These are phyloP conservation scores for Actinernus sp. DNA, from an alignment of 92 coral and sea anemone species.

Conservation along the genomic window DNA sequence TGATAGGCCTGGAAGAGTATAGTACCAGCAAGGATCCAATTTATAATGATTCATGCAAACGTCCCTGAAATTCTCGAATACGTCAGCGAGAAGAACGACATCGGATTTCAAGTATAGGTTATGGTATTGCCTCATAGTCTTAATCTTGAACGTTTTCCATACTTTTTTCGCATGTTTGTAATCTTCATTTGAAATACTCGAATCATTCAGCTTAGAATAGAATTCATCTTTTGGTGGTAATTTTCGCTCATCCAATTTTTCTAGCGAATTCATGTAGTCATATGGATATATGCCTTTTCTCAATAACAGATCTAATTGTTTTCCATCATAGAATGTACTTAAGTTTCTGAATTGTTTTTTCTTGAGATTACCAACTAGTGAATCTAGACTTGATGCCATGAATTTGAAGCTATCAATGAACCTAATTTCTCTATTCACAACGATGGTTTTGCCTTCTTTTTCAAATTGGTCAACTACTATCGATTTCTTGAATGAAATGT, in stretches of 20 bases:
- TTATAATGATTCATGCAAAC: constrained; percentile 20
- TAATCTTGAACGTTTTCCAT: constrained; percentile 45
- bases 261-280: constrained; percentile 16
- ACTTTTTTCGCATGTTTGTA: constrained; percentile 36
- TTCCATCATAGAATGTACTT: constrained; percentile 2
- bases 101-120: constrained; percentile 18
- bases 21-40: constrained; percentile 49
- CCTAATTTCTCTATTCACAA: too few species aligned
- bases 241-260: not conserved
- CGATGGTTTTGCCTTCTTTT: too few species aligned
- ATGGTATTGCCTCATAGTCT: constrained; percentile 38
- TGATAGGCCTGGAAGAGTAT: constrained; percentile 39
- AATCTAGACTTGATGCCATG: too few species aligned
- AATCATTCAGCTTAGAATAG: constrained; percentile 16
- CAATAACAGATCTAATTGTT: constrained; percentile 6
- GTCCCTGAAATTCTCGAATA: too few species aligned
- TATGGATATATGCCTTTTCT: constrained; percentile 53
- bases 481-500: constrained; percentile 47
- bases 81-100: too few species aligned
- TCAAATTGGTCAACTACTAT: too few species aligned
- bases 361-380: too few species aligned
- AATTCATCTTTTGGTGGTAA: constrained; percentile 36
- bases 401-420: constrained; percentile 46
- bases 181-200: constrained; percentile 19
- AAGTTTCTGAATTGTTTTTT: constrained; percentile 10